Evolutionary conservation across 1,140 invertebrate species (phyloP).

Genomic region (Campoletis sonorensis): DNA sequence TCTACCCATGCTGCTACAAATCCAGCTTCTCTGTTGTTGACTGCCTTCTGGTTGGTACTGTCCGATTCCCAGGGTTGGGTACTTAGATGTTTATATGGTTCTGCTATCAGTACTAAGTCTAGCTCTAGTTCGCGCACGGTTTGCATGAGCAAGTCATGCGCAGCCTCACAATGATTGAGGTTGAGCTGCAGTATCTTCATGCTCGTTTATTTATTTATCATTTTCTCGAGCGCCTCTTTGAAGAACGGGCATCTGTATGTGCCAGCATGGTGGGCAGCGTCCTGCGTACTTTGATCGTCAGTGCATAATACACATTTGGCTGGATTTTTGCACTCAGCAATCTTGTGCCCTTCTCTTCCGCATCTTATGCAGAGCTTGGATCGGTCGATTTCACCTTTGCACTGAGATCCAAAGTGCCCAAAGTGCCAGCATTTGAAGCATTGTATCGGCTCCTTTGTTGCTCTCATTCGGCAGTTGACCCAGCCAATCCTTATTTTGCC

Average conservation of each 20-base stretch:
- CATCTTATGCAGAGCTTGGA: slow-evolving; percentile 29
- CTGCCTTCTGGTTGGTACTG: background rate
- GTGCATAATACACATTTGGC: background rate
- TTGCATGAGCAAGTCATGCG: slow-evolving; percentile 32
- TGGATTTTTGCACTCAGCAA: background rate
- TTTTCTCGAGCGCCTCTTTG: background rate
- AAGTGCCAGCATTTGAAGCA: slow-evolving; percentile 54
- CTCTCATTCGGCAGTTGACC: slow-evolving; percentile 44
- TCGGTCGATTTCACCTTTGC: slow-evolving; percentile 38
- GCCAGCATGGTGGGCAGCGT: background rate
- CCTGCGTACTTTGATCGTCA: background rate
- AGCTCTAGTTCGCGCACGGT: background rate
- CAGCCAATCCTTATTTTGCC: slow-evolving; percentile 22
- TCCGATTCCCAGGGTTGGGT: slow-evolving; percentile 48
- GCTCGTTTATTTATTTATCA: background rate
- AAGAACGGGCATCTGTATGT: background rate
- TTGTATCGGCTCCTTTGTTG: background rate
- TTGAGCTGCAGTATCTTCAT: slow-evolving; percentile 29
- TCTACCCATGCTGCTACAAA: slow-evolving; percentile 14
- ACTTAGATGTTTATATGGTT: slow-evolving; percentile 53
- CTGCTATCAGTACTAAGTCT: background rate
- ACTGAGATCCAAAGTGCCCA: slow-evolving; percentile 16
- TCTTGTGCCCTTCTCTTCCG: background rate
- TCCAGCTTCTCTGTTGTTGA: background rate
- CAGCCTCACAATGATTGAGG: slow-evolving; percentile 32